Conservation (phyloP, 2,888 invertebrate genomes). For the Danaus chrysippus region DNA sequence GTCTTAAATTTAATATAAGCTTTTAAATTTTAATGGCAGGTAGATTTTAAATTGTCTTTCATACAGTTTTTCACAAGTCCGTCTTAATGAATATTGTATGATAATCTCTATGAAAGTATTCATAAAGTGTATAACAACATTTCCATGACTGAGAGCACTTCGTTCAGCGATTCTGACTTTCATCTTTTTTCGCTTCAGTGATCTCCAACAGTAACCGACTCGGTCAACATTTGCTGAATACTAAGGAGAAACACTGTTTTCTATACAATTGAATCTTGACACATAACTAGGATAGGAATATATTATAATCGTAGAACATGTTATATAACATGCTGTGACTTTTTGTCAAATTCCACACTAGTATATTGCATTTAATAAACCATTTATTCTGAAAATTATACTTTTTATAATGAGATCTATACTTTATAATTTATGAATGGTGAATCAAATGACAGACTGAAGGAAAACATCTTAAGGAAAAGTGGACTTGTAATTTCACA, state of each 20-base stretch:
- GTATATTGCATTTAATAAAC: too few relatives aligned
- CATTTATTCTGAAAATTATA: too few relatives aligned
- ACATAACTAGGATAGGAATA: not conserved
- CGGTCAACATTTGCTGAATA: too few relatives aligned
- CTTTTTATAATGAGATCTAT: too few relatives aligned
- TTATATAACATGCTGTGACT: too few relatives aligned
- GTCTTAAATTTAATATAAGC: too few relatives aligned
- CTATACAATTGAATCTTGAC: not conserved
- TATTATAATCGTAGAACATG: not conserved
- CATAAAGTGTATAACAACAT: not conserved
- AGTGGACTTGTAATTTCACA: too few relatives aligned
- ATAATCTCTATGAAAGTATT: not conserved
- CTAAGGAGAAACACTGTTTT: not conserved
- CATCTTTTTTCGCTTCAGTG: not conserved
- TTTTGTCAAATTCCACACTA: too few relatives aligned
- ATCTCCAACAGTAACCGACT: not conserved
- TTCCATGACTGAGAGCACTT: conserved; percentile 1
- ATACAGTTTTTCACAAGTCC: not conserved
- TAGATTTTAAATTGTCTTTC: not conserved
- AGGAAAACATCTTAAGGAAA: too few relatives aligned
- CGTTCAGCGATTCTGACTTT: not conserved
- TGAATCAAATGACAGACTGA: too few relatives aligned
- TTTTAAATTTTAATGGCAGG: too few relatives aligned
- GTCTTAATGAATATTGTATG: not conserved
- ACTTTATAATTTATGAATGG: too few relatives aligned